Evolutionary conservation across 2,888 invertebrate species (phyloP), one percentile per base, ranked within the genome.

Genomic region (Achlya flavicornis): DNA sequence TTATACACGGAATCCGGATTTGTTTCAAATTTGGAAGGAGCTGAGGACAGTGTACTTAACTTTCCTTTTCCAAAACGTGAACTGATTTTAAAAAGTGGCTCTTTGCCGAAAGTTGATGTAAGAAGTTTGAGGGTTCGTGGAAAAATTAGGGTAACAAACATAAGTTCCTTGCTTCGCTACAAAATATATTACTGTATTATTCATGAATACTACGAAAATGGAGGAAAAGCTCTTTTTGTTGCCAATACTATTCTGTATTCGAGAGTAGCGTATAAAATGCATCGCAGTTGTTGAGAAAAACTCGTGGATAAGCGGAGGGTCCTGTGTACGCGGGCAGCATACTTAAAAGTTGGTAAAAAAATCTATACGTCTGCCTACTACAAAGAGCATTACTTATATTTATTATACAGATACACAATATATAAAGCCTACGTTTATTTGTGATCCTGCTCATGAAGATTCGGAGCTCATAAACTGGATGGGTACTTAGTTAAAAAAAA

Each of bases 331-430:
- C 83, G 88, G 70, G 71, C 79, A 80, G 92, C 83, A 91, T 92
- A 83, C 75, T 79, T 83, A 87, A 89, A 82, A 80, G 74, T 67
- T 78, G 74, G 65, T 80, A 84, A 84, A 90, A 90, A 90, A 87
- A 83, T 84, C 84, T 78, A 74, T 79, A 74, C 75, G 77, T 74
- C 76, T 73, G 69, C 70, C 67, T 73, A 66, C 76, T 77, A 70
- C 76, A 72, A 77, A 76, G 71, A 79, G 68, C 71, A 63, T 66
- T 64, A 66, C 65, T 67, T 58, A 26, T 59, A 16, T n/a, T n/a
- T 59, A 38, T 35, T 19, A 38, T 14, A 59, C 16, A 33, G 10
- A 38, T 16, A 58, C 14, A 58, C 14, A 58, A 11, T 33, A 58
- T 35, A 35, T 33, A 58, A 11, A n/a, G 16, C 16, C 48, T 48